These are phyloP conservation scores for Drosophila orena DNA, from an alignment of 1,140 invertebrate species.

Conservation along the genomic window DNA sequence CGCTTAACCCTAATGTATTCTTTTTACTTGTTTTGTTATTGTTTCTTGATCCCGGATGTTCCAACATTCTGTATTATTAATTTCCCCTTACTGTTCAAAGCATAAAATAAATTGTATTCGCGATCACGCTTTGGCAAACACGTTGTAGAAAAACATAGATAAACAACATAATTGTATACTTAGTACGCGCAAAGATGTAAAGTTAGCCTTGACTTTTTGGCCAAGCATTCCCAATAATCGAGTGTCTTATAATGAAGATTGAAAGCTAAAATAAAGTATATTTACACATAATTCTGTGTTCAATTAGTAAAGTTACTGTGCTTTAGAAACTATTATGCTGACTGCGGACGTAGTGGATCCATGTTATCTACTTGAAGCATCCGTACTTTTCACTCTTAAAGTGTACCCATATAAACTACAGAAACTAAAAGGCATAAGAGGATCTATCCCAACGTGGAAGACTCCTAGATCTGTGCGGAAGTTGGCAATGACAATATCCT, in stretches of 20 bases:
- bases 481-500: too few relatives aligned
- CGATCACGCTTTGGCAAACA: not conserved
- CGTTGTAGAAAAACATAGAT: slow-evolving; percentile 3
- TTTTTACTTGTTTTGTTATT: slow-evolving; percentile 56
- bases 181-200: slow-evolving; percentile 1
- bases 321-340: too few relatives aligned
- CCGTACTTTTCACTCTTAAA: too few relatives aligned
- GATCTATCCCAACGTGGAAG: too few relatives aligned
- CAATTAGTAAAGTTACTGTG: too few relatives aligned
- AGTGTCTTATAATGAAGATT: slow-evolving; percentile 19
- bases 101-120: slow-evolving; percentile 35
- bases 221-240: slow-evolving; percentile 16
- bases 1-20: slow-evolving; percentile 43
- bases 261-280: slow-evolving; percentile 10
- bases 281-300: not conserved
- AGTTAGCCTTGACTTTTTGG: slow-evolving; percentile 3
- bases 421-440: too few relatives aligned
- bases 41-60: slow-evolving; percentile 29
- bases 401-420: too few relatives aligned
- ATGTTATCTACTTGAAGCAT: too few relatives aligned
- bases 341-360: not conserved
- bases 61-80: slow-evolving; percentile 38
- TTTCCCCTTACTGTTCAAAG: slow-evolving; percentile 26
- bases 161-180: slow-evolving; percentile 10
- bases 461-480: too few relatives aligned